Conservation (phyloP, 1,140 invertebrate species). For the Asbolus verrucosus region DNA sequence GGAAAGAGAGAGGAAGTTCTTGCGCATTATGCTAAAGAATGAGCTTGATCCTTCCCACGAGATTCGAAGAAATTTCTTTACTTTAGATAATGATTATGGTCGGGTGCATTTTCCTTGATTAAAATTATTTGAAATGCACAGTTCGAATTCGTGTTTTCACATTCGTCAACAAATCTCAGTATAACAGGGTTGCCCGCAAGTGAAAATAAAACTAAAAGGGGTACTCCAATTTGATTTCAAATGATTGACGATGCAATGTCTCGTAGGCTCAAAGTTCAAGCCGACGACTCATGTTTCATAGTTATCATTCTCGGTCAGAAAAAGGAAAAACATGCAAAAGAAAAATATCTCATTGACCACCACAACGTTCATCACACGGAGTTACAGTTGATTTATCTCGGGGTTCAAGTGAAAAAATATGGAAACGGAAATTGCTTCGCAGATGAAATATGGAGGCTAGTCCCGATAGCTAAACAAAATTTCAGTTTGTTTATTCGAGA, state of each 20-base stretch:
- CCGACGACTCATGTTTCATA: neutral
- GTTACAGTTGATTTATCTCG: neutral
- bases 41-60: neutral
- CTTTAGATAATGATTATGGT: neutral
- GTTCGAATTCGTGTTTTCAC: neutral
- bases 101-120: neutral
- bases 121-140: neutral
- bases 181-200: neutral
- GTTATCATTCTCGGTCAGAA: slow-evolving; percentile 2
- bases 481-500: neutral
- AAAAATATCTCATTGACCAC: neutral
- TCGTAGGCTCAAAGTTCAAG: neutral
- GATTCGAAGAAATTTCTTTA: neutral
- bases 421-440: neutral
- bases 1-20: too few relatives aligned
- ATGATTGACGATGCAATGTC: neutral
- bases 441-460: neutral
- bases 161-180: neutral
- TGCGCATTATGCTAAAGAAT: too few relatives aligned
- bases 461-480: neutral
- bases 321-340: neutral
- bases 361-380: neutral
- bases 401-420: neutral
- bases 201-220: neutral
- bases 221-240: slow-evolving; percentile 1